Conservation (phyloP, 2,888 invertebrate species). For the Epirrhoe tristata region DNA sequence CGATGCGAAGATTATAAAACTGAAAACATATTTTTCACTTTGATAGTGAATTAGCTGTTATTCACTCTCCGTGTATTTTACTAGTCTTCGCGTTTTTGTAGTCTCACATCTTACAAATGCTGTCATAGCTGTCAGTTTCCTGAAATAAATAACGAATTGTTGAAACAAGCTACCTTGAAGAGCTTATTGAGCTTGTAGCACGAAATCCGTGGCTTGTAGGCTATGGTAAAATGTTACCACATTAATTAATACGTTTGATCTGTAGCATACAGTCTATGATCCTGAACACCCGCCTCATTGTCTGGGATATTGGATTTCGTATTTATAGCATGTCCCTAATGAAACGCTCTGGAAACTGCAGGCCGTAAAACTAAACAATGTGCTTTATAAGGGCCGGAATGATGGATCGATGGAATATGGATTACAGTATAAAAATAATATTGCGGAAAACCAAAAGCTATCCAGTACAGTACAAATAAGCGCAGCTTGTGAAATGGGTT, state of each 20-base stretch:
- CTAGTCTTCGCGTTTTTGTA: no score
- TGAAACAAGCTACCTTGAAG: no score
- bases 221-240: not conserved
- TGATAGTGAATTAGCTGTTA: no score
- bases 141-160: not conserved
- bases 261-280: not conserved
- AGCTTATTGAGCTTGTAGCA: no score
- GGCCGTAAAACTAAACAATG: constrained; percentile 5
- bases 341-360: constrained; percentile 4
- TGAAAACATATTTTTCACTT: no score
- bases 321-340: constrained; percentile 5
- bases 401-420: not conserved
- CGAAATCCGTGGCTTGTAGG: not conserved
- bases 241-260: not conserved
- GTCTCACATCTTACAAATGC: no score
- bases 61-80: no score
- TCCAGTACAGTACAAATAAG: not conserved
- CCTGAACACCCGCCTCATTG: not conserved
- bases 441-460: not conserved
- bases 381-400: constrained; percentile 2
- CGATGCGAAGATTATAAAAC: no score
- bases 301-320: constrained; percentile 3
- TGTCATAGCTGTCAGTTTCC: no score
- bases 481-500: not conserved
- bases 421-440: not conserved